Base-by-base conservation (phyloP, 1,140 invertebrate genomes). In the Lamellibrachia luymesi region DNA sequence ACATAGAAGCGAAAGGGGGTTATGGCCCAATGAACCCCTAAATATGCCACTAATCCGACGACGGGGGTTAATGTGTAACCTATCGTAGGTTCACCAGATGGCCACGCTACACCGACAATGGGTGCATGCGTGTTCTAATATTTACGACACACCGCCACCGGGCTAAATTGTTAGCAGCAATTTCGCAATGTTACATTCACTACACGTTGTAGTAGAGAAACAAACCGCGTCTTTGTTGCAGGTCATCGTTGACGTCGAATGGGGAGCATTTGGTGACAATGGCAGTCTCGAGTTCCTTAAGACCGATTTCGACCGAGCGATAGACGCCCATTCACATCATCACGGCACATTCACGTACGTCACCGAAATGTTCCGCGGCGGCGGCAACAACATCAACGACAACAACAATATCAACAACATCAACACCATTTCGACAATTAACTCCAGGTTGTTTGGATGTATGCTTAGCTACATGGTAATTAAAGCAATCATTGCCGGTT, bases 261-360 rank as follows among this genome's bases (percentile, higher is more conserved):
- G 98, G 98, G 99, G 99, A 49, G 98, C 98, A 1, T 99, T 99
- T 95, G 99, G 99, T 0, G 98, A 99, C 95, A 97, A 98, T 93
- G 98, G 98, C 1, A 97, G 97, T 52, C 95, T 99, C 80, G 98
- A 99, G 95, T 98, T 98, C 94, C 97, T 99, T 4, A 97, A 97
- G 56, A 99, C 98, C 0, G 97, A 98, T 94, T 99, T 98, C 95
- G 99, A 99, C 96, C 97, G 97, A 4, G 97, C 97, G 92, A 97
- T 99, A 92, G 99, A 99, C 96, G 95, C 97, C 17, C 97, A 98
- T 93, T 96, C 96, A 7, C 96, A 96, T 93, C 95, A 96, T 92
- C 94, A 94, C 22, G 93, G 94, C 4, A 96, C 95, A 50, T 96
- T 95, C 92, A 96, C 95, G 96, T 96, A 94, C 94, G 96, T 94